A percentile compares a stretch with the other conserved stretches of the same genome.
Conservation (phyloP, 2,888 invertebrate species). For the Micoletzkya japonica region DNA sequence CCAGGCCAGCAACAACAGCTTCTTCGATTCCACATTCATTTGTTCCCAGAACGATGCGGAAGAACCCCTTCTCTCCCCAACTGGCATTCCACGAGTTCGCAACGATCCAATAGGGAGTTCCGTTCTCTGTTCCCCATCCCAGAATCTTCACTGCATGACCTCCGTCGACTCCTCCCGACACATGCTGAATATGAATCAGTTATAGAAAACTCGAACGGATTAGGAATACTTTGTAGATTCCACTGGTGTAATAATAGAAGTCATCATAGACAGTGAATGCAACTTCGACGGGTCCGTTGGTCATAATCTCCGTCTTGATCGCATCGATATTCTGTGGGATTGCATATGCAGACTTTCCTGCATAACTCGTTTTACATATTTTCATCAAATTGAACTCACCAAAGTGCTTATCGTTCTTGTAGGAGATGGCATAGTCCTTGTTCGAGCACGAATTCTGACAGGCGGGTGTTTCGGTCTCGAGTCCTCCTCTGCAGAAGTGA, state of each 20-base stretch:
- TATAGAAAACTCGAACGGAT: too few relatives aligned
- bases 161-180: slow-evolving; percentile 75
- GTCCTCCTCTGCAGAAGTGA: slow-evolving; percentile 32
- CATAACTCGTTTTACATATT: too few relatives aligned
- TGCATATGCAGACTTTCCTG: slow-evolving; percentile 52
- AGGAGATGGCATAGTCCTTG: slow-evolving; percentile 73
- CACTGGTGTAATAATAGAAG: slow-evolving; percentile 44
- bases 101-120: slow-evolving; percentile 82
- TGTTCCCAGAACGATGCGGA: too few relatives aligned
- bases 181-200: too few relatives aligned
- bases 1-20: too few relatives aligned
- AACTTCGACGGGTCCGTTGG: slow-evolving; percentile 59
- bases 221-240: too few relatives aligned
- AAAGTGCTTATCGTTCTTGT: slow-evolving; percentile 77
- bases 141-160: slow-evolving; percentile 84
- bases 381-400: too few relatives aligned
- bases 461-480: slow-evolving; percentile 76
- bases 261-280: slow-evolving; percentile 52
- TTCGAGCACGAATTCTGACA: slow-evolving; percentile 75
- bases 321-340: slow-evolving; percentile 49
- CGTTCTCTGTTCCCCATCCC: slow-evolving; percentile 78
- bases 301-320: slow-evolving; percentile 72
- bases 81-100: slow-evolving; percentile 91
- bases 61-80: slow-evolving; percentile 83
- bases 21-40: too few relatives aligned